These are phyloP conservation scores for Tanypteryx hageni DNA, from an alignment of 2,888 invertebrate species.

Conservation along the genomic window DNA sequence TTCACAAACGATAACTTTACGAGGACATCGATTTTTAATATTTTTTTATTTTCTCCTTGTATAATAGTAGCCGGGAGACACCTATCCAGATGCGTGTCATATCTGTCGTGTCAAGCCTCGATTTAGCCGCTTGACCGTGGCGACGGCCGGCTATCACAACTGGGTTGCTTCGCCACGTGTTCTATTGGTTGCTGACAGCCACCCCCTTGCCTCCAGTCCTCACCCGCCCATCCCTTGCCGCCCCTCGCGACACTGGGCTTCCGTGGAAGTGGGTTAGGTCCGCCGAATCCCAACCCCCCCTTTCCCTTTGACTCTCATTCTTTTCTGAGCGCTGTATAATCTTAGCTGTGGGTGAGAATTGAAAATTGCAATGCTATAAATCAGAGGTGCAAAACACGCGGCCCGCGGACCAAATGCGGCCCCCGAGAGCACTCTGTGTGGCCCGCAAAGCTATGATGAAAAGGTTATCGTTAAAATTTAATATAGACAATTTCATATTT, in stretches of 20 bases:
- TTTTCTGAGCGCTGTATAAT: no score
- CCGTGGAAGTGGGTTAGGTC: conserved; percentile 8
- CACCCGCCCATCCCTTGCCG: neutral
- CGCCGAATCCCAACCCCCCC: neutral
- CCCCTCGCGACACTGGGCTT: conserved; percentile 26
- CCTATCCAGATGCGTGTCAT: neutral
- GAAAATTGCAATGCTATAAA: no score
- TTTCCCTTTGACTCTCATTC: neutral
- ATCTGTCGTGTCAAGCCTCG: neutral
- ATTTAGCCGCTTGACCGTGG: neutral
- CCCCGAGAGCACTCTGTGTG: no score
- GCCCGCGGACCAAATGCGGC: no score
- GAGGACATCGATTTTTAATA: neutral
- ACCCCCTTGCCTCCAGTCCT: no score
- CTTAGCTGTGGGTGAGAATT: no score
- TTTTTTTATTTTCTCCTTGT: neutral
- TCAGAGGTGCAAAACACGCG: no score
- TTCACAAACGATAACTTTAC: neutral
- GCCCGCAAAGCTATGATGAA: no score
- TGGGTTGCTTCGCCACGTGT: conserved; percentile 9
- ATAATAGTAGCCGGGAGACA: neutral
- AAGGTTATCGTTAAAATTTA: no score
- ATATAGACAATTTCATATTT: no score
- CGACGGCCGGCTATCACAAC: neutral
- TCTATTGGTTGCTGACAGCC: neutral